These are phyloP conservation scores for Eretmocerus hayati DNA, from an alignment of 2,888 invertebrate species.

Conservation along the genomic window DNA sequence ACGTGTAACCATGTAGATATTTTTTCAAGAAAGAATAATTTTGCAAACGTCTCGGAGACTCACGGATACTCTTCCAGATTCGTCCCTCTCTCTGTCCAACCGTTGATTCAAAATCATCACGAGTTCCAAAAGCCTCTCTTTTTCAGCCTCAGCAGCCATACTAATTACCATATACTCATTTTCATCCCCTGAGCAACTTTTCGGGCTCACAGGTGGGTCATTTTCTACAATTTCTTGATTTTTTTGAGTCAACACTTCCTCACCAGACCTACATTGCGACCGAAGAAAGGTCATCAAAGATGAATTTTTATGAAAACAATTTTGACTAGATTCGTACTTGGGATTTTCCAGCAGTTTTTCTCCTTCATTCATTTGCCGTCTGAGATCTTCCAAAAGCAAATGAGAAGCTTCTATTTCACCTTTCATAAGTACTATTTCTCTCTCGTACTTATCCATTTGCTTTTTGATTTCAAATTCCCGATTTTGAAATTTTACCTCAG, in stretches of 20 bases:
- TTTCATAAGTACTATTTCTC: conserved; percentile 28
- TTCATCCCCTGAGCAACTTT: conserved; percentile 27
- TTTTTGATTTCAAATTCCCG: conserved; percentile 27
- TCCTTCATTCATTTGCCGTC: conserved; percentile 33
- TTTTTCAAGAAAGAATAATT: no score
- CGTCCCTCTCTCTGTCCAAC: conserved; percentile 52
- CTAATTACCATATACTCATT: conserved; percentile 47
- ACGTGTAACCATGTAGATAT: no score
- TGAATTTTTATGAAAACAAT: no score
- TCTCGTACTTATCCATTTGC: conserved; percentile 29
- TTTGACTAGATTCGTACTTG: conserved; percentile 23
- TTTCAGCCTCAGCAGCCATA: conserved; percentile 55
- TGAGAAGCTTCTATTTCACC: conserved; percentile 30
- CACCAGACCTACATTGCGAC: no score
- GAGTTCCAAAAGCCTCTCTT: conserved; percentile 55
- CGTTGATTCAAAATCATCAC: conserved; percentile 53
- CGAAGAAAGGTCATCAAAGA: no score
- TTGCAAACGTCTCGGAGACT: no score
- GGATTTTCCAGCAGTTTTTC: conserved; percentile 37
- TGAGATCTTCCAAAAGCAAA: conserved; percentile 4
- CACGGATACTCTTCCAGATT: conserved; percentile 32
- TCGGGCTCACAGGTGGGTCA: no score
- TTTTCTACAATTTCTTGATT: no score
- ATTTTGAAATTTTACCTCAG: conserved; percentile 30
- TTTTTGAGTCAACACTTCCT: no score